Evolutionary conservation across 2,888 invertebrate species (phyloP).

Genomic region (Leptarthrus brevirostris): DNA sequence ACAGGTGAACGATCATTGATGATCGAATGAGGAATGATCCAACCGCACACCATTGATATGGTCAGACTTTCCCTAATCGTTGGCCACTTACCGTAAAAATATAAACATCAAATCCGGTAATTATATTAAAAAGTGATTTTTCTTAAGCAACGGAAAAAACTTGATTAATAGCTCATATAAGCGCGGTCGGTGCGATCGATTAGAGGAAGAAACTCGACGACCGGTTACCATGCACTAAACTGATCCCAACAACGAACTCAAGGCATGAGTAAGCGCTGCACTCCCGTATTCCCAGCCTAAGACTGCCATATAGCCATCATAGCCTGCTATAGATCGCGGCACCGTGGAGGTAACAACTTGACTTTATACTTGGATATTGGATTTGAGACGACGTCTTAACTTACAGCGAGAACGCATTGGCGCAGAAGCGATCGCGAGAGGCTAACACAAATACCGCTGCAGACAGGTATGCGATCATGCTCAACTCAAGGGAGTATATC

Average conservation of each 20-base stretch:
- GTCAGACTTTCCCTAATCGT: background rate
- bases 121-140: slow-evolving; percentile 4
- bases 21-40: background rate
- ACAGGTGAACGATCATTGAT: background rate
- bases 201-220: slow-evolving; percentile 2
- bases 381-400: too few relatives aligned
- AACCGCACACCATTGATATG: background rate
- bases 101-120: background rate
- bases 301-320: too few relatives aligned
- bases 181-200: slow-evolving; percentile 23
- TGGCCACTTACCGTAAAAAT: background rate
- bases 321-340: slow-evolving; percentile 12
- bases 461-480: background rate
- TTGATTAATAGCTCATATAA: slow-evolving; percentile 5
- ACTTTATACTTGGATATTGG: too few relatives aligned
- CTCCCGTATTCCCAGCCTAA: too few relatives aligned
- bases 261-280: background rate
- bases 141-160: background rate
- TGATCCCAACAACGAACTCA: background rate
- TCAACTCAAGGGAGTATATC: background rate
- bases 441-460: background rate
- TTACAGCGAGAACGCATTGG: too few relatives aligned
- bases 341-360: background rate
- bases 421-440: too few relatives aligned
- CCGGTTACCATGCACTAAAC: slow-evolving; percentile 38